Evolutionary conservation across 2,888 invertebrate genomes (phyloP), one percentile per base, ranked within the genome.

Genomic region (Salticus scenicus): DNA sequence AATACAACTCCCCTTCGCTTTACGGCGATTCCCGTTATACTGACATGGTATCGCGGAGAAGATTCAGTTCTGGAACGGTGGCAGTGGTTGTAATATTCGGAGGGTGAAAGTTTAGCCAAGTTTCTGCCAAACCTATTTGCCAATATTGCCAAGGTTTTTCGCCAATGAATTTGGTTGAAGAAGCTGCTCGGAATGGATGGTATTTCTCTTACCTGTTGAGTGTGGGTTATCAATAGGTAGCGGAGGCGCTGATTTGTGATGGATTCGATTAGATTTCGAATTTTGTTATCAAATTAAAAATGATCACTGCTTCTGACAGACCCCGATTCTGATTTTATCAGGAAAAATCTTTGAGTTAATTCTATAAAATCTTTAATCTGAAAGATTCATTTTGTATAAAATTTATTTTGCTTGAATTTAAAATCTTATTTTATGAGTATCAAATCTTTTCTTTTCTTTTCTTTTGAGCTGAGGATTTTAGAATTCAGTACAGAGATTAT

Each of bases 11-110:
- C 42, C 42, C 70, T 75, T 70, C 42, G 24, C 69, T 42, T 64
- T 10, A 28, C 1, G 42, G 28, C 14, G 12, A 41, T 28, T 69
- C 69, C 74, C 67, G 80, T 81, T 51, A 74, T 66, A 74, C 80
- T 80, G 80, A 73, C 69, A 57, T 57, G 24, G 17, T 57, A 57
- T 57, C 57, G 31, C 78, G 70, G 78, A 42, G 79, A 76, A 74
- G 73, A 80, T 42, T 74, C 31, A 63, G 70, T 70, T 82, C 70
- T 64, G 75, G 81, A 75, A 63, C 81, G 75, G 75, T 75, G 70
- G 51, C 51, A 31, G 75, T 69, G 81, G 81, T 75, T 82, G 81
- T 33, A 82, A 64, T 75, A 70, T 63, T 64, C 57, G 7, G 24
- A 2, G 24, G 57, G 4, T 24, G 57, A 17, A 24, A 24, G 66